A percentile compares a stretch with the other conserved stretches of the same genome.
Conservation (phyloP, 2,888 invertebrate genomes). For the Ophonus ardosiacus region DNA sequence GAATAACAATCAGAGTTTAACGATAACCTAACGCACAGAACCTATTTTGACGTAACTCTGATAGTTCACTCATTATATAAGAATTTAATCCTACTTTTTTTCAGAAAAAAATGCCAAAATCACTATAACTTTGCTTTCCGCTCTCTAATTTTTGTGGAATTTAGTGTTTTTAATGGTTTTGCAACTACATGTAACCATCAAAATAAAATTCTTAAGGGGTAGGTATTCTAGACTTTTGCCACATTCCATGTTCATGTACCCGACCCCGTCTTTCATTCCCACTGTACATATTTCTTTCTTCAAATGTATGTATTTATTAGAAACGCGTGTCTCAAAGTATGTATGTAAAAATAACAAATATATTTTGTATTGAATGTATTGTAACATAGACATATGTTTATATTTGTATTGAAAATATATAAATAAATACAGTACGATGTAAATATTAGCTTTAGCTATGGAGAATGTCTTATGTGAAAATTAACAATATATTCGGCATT, state of each 20-base stretch:
- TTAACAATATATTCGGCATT: slow-evolving; percentile 96
- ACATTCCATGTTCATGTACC: slow-evolving; percentile 3
- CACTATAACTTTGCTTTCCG: no score
- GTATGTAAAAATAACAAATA: background rate
- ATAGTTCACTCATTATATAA: no score
- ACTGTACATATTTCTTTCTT: slow-evolving; percentile 14
- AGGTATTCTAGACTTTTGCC: no score
- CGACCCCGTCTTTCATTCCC: background rate
- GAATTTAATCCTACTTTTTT: no score
- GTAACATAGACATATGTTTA: slow-evolving; percentile 50
- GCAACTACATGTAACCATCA: no score
- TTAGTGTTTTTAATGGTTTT: no score
- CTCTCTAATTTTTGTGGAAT: no score
- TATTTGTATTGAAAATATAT: slow-evolving; percentile 45
- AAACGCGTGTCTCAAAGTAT: slow-evolving; percentile 13
- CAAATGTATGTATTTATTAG: slow-evolving; percentile 38
- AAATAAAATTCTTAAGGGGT: no score
- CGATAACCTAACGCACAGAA: no score
- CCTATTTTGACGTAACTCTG: no score
- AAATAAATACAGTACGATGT: background rate
- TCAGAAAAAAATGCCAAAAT: no score
- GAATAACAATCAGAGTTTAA: no score
- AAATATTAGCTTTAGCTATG: slow-evolving; percentile 65
- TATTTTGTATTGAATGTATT: slow-evolving; percentile 25
- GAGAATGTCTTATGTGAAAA: slow-evolving; percentile 90